Base-by-base conservation (phyloP, 2,888 invertebrate genomes). In the Idaea aversata region DNA sequence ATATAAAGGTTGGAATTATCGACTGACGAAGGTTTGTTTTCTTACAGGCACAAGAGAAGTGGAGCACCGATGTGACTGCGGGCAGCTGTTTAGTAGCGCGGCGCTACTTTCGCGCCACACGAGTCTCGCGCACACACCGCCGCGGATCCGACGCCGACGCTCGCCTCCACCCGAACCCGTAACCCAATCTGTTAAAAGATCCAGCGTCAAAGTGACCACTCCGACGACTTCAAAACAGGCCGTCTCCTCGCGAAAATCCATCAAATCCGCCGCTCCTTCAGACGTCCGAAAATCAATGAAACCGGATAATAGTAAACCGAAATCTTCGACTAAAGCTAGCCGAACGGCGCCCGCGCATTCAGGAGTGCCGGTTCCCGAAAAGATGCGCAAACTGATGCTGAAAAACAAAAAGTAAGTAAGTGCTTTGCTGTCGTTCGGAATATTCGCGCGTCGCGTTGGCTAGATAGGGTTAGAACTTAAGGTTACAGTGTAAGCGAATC, bases 11-110 rank as follows among this genome's bases (percentile, higher is more conserved):
- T 13, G 57, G 47, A 35, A 35, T 59, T 57, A 35, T 61, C 38
- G 15, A 62, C 25, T 35, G 10, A 36, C 36, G 6, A 36, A 36
- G 36, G 4, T 36, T 5, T 36, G 10, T 36, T 7, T 36, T 36
- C 36, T 69, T 69, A 16, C 77, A 91, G 91, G 90, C 60, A 82
- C 81, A 35, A 65, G 75, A 10, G 86, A 82, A 58, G 82, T 77
- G 60, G 89, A 85, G 83, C 94, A 94, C 75, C 90, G 94, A 1
- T 93, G 93, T 71, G 93, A 93, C 77, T 93, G 93, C 72, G 93
- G 93, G 0, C 88, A 91, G 76, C 68, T 90, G 70, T 93, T 93
- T 79, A 86, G 87, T 65, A 91, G 89, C 76, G 92, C 88, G 15
- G 90, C 91, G 35, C 72, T 93, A 25, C 74, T 93, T 68, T 73